Percentiles rank a stretch among this genome's conserved stretches.
Conservation (phyloP, 2,888 invertebrate species). For the Timema podura region DNA sequence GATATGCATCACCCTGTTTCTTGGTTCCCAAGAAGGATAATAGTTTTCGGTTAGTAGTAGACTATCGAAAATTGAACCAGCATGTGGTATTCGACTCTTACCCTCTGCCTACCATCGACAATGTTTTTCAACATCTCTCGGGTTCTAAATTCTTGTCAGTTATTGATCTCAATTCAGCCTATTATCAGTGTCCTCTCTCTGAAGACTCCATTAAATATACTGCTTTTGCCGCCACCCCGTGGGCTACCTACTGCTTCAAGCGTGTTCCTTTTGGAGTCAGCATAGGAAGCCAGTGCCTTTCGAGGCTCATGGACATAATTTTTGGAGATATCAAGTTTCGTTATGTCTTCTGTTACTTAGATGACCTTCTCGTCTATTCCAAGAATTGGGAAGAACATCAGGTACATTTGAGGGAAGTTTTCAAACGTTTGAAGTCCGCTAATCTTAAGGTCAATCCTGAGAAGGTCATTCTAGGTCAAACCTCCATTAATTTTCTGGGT, state of each 20-base stretch:
- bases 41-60: not conserved
- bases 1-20: not conserved
- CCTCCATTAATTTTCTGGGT: not conserved
- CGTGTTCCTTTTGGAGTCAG: not conserved
- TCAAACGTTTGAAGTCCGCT: not conserved
- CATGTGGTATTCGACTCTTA: not conserved
- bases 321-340: not conserved
- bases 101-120: not conserved
- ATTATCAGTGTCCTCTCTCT: not conserved
- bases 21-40: not conserved
- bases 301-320: not conserved
- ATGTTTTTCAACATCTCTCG: not conserved
- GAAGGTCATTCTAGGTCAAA: not conserved
- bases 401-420: constrained; percentile 1
- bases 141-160: not conserved
- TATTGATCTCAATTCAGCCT: not conserved
- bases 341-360: not conserved
- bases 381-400: not conserved
- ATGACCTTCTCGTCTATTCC: not conserved
- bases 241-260: not conserved
- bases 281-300: not conserved
- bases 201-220: not conserved
- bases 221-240: not conserved
- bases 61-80: not conserved
- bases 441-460: not conserved